A percentile compares a stretch with the other conserved stretches of the same genome.
These are phyloP conservation scores for Atlantisia rogersi DNA, from an alignment of 2,113 vertebrate species.

Conservation along the genomic window DNA sequence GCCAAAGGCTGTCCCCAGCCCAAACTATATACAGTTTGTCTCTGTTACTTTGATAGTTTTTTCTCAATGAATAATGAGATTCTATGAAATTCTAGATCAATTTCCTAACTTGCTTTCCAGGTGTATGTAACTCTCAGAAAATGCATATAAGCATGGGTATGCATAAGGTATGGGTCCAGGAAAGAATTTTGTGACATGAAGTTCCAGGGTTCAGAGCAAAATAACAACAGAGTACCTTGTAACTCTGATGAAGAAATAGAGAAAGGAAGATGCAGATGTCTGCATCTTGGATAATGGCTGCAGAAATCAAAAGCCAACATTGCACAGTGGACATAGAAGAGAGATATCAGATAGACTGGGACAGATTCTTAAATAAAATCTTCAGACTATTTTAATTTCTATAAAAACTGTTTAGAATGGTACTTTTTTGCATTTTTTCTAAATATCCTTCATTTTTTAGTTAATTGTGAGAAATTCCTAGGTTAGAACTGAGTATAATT, in stretches of 20 bases:
- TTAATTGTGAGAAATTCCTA: neutral
- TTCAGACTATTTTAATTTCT: neutral
- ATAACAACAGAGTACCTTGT: neutral
- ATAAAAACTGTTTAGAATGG: neutral
- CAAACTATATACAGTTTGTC: neutral
- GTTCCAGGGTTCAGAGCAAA: neutral
- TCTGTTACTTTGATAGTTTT: neutral
- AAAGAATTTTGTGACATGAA: neutral
- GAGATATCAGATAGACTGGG: accelerated
- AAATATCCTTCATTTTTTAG: neutral
- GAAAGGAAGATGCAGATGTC: neutral
- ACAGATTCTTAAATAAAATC: neutral
- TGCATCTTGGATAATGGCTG: neutral
- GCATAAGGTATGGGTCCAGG: neutral
- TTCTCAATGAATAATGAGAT: neutral
- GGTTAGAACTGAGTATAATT: neutral
- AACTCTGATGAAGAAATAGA: neutral
- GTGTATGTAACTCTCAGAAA: neutral
- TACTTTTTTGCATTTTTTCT: neutral
- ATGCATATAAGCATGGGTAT: neutral
- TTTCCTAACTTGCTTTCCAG: neutral
- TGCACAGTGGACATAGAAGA: neutral
- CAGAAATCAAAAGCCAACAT: neutral
- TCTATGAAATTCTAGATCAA: neutral
- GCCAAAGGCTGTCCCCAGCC: neutral